Evolutionary conservation across 2,113 vertebrate species (phyloP).

Genomic region (Anoplopoma fimbria): DNA sequence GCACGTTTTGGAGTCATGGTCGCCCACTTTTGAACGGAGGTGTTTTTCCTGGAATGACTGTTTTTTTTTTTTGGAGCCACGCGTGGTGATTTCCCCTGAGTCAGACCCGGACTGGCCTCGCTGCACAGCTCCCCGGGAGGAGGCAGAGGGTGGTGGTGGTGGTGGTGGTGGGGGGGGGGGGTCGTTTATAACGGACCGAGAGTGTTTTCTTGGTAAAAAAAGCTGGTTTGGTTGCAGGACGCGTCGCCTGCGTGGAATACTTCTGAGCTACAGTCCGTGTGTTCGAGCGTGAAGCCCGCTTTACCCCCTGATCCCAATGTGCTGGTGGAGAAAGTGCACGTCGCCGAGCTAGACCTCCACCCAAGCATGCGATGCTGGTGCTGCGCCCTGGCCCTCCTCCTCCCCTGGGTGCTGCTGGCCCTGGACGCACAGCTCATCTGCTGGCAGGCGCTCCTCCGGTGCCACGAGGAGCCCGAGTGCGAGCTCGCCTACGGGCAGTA

Average conservation of each 20-base stretch:
- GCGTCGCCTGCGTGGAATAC: not conserved
- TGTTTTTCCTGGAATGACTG: slow-evolving; percentile 40
- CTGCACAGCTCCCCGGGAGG: slow-evolving; percentile 4
- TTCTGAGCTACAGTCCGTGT: not conserved
- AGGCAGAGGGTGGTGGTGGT: too few species aligned
- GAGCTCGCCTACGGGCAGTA: slow-evolving; percentile 83
- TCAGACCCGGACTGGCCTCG: slow-evolving; percentile 23
- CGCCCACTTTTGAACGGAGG: slow-evolving; percentile 25
- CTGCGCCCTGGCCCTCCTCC: slow-evolving; percentile 73
- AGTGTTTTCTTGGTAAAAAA: not conserved
- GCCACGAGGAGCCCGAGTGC: slow-evolving; percentile 84
- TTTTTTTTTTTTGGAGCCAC: slow-evolving; percentile 18
- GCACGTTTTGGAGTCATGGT: not conserved
- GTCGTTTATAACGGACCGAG: not conserved
- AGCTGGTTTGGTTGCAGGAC: not conserved
- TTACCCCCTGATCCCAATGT: slow-evolving; percentile 43
- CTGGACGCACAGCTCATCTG: slow-evolving; percentile 80
- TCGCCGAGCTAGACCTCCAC: slow-evolving; percentile 58
- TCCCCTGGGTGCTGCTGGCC: slow-evolving; percentile 76
- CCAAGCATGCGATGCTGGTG: slow-evolving; percentile 79
- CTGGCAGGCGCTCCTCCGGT: slow-evolving; percentile 83
- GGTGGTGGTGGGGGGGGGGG: too few species aligned
- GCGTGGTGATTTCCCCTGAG: slow-evolving; percentile 40
- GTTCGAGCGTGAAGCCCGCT: not conserved
- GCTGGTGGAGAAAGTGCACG: slow-evolving; percentile 62